A percentile compares a stretch with the other conserved stretches of the same genome.
Conservation (phyloP, 2,797 vertebrate genomes). For the Muscicapa comitata region DNA sequence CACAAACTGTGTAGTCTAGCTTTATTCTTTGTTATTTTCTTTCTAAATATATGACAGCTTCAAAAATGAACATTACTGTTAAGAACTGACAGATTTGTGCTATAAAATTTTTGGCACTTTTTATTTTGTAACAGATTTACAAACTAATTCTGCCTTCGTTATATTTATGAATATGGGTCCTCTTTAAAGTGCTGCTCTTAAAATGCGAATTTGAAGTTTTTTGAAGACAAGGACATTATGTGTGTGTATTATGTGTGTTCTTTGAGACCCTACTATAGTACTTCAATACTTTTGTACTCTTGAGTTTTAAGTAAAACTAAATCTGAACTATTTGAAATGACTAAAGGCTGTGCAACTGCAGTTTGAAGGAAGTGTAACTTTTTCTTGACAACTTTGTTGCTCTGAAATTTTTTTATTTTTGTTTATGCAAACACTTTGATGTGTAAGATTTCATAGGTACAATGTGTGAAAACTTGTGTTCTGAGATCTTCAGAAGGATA, state of each 20-base stretch:
- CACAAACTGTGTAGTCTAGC: not conserved
- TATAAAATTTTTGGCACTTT: not conserved
- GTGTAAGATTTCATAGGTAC: not conserved
- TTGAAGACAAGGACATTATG: not conserved
- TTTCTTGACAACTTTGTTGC: not conserved
- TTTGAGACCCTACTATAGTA: not conserved
- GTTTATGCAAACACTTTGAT: not conserved
- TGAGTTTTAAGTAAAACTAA: not conserved
- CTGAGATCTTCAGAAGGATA: not conserved
- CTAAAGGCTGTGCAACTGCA: not conserved
- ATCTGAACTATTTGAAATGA: not conserved
- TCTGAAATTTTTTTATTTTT: not conserved
- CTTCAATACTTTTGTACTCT: not conserved
- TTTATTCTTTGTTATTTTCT: not conserved
- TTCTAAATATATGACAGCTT: not conserved
- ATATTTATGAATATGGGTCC: not conserved
- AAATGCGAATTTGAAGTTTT: not conserved
- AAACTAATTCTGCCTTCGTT: not conserved
- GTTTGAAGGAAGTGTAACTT: not conserved
- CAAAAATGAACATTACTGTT: not conserved
- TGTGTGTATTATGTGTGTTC: not conserved
- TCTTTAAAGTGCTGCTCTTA: not conserved
- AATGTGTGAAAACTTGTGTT: not conserved
- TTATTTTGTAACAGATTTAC: not conserved
- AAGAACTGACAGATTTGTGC: not conserved